Percentiles rank a stretch among this genome's conserved stretches.
Conservation (phyloP, 2,113 vertebrate genomes). For the Nettapus auritus region DNA sequence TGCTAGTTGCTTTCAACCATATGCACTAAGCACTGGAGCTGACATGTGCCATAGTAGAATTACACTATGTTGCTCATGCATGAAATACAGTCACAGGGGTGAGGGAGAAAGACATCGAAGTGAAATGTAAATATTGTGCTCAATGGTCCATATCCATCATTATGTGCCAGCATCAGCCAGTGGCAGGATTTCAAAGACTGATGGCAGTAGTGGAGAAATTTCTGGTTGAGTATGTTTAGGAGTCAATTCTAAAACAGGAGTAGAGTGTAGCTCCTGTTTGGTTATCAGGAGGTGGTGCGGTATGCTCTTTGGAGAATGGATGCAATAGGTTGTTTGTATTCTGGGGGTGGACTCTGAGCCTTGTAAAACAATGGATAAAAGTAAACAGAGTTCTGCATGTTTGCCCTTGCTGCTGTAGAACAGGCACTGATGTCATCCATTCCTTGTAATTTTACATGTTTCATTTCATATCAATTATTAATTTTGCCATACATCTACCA, state of each 20-base stretch:
- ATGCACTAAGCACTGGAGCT: background rate
- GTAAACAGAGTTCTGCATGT: background rate
- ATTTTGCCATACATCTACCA: background rate
- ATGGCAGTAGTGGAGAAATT: background rate
- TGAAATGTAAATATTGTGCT: background rate
- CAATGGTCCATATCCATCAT: background rate
- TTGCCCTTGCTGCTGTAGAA: background rate
- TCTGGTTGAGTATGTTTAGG: background rate
- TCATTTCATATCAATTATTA: background rate
- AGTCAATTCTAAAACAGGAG: background rate
- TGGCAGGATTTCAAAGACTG: background rate
- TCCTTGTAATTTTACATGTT: background rate
- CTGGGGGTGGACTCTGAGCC: background rate
- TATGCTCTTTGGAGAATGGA: background rate
- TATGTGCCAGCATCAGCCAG: background rate
- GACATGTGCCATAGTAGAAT: background rate
- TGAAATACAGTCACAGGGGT: background rate
- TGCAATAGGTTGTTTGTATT: background rate
- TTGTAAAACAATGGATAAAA: background rate
- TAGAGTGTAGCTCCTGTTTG: background rate
- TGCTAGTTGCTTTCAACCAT: background rate
- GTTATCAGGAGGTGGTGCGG: background rate
- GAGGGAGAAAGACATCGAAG: background rate
- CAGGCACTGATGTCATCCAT: background rate
- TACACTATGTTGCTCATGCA: background rate